Base-by-base conservation (phyloP, 2,113 vertebrate genomes). In the Notarius lentiginosus region DNA sequence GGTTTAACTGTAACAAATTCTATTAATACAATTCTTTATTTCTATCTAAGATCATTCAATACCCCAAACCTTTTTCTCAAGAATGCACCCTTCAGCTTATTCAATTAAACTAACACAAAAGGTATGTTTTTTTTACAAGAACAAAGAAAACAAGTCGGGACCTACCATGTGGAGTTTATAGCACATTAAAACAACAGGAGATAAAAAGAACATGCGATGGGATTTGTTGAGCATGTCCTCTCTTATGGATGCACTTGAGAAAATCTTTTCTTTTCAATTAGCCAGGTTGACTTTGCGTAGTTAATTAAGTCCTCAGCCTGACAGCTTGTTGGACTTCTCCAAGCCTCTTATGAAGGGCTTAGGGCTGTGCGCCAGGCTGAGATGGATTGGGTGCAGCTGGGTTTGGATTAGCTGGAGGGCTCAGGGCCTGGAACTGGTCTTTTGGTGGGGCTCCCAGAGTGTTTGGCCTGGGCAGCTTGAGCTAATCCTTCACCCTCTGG, bases 231-330 rank as follows among this genome's bases (percentile, higher is more conserved):
- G 51, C 49, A 65, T 82, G 56, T 34, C 53, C 84, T 68, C 90
- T 91, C 84, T 84, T 90, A 79, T 84, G 85, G 90, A 75, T 22
- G 73, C 76, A 88, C 91, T 92, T 84, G 41, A 87, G 84, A 91
- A 60, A 83, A 94, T 90, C 85, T 86, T 88, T 91, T 92, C 89
- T 94, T 94, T 94, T 95, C 94, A 95, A 92, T 95, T 94, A 94
- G 92, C 90, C 94, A 92, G 93, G 92, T 95, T 95, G 94, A 95
- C 94, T 95, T 93, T 94, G 94, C 91, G 93, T 91, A 93, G 91
- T 91, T 95, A 95, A 95, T 95, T 94, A 95, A 94, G 93, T 92
- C 92, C 91, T 95, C 93, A 95, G 92, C 91, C 93, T 93, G 94
- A 95, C 91, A 92, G 94, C 92, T 93, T 92, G 94, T 95, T 93